phyloP scores from a whole-genome alignment of 2,888 invertebrate species.

The Pasiphila rectangulata region DNA sequence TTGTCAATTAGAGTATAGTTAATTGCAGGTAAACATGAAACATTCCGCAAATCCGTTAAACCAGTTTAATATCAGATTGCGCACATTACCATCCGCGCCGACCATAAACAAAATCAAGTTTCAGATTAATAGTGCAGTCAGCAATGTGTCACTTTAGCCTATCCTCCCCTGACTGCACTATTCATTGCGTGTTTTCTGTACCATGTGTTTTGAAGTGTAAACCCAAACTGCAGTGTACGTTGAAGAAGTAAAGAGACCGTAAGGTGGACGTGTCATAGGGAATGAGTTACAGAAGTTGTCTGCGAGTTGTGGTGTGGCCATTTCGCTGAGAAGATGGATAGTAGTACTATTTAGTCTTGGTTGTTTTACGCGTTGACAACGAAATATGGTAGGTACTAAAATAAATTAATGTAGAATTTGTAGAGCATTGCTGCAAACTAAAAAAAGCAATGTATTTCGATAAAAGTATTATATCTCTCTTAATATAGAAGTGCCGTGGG shows the following conservation, averaged over 20 bases:
- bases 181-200: slow-evolving; percentile 15
- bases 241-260: not conserved
- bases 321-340: slow-evolving; percentile 19
- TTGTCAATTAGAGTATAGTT: too few relatives aligned
- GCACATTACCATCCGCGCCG: slow-evolving; percentile 25
- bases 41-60: slow-evolving; percentile 25
- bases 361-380: slow-evolving; percentile 10
- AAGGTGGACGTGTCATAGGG: slow-evolving; percentile 13
- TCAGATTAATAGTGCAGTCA: slow-evolving; percentile 41
- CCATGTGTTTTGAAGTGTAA: not conserved
- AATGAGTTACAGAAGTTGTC: slow-evolving; percentile 33
- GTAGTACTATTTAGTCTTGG: slow-evolving; percentile 2
- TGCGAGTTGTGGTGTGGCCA: slow-evolving; percentile 31
- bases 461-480: too few relatives aligned
- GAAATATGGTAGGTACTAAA: not conserved
- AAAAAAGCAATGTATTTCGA: too few relatives aligned
- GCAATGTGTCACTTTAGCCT: slow-evolving; percentile 33
- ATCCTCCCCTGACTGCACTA: not conserved
- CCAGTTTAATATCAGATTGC: slow-evolving; percentile 26
- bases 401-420: too few relatives aligned
- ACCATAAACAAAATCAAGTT: slow-evolving; percentile 37
- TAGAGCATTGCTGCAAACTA: too few relatives aligned
- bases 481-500: too few relatives aligned
- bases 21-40: slow-evolving; percentile 31
- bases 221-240: slow-evolving; percentile 12